These are phyloP conservation scores for Hirtodrosophila histrioides DNA, from an alignment of 2,888 invertebrate species.

Conservation along the genomic window DNA sequence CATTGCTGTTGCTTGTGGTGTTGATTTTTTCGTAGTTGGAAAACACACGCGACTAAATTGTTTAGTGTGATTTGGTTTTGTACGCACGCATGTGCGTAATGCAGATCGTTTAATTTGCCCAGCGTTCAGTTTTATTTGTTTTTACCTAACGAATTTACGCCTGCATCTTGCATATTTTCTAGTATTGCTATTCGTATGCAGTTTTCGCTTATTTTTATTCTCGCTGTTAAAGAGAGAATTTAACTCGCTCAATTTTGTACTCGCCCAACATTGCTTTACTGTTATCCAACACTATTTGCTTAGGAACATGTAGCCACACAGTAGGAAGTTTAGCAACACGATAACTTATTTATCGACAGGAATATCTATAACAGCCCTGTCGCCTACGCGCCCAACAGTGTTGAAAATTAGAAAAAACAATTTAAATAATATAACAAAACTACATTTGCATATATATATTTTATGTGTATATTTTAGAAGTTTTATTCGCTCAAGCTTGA, in stretches of 20 bases:
- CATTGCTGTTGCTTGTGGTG: conserved; percentile 35
- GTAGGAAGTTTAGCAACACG: neutral
- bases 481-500: conserved; percentile 69
- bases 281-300: conserved; percentile 29
- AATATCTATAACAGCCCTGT: conserved; percentile 4
- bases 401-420: neutral
- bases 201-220: conserved; percentile 42
- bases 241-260: conserved; percentile 26
- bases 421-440: neutral
- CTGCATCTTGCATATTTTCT: conserved; percentile 72
- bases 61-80: conserved; percentile 8
- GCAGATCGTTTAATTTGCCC: conserved; percentile 16
- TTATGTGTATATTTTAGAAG: conserved; percentile 57
- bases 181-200: conserved; percentile 29
- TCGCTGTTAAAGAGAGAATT: conserved; percentile 35
- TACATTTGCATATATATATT: conserved; percentile 5
- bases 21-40: neutral
- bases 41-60: conserved; percentile 8
- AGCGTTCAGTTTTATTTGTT: conserved; percentile 21
- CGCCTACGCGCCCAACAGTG: neutral
- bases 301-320: conserved; percentile 13
- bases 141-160: conserved; percentile 37
- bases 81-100: conserved; percentile 32
- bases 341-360: conserved; percentile 3
- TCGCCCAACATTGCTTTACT: conserved; percentile 5